Base-by-base conservation (phyloP, 92 coral and sea anemone genomes). In the Actinernus sp. region DNA sequence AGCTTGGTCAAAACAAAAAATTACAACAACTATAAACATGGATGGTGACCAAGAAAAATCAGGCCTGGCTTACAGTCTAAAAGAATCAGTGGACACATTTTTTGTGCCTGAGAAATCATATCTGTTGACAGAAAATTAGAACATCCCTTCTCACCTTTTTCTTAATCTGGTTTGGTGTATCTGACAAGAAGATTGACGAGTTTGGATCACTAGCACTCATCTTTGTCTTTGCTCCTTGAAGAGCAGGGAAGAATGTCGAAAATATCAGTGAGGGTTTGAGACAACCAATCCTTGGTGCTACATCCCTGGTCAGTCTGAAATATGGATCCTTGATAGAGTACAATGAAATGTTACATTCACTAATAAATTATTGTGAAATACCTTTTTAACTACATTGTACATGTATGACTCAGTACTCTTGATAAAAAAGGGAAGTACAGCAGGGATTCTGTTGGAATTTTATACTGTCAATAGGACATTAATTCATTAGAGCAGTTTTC, bases 271-370 rank as follows among this genome's bases (percentile, higher is more conserved):
- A 95, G 12, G 99, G 99, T 58, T 95, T 95, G 43, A 76, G 88
- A 36, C 86, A 95, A 4, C 99, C 99, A 33, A 95, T 61, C 34
- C 99, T 78, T 62, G 99, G 99, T 23, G 99, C 99, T 1, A 90
- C 99, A 73, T 95, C 99, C 46, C 99, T 74, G 8, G 99, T 95
- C 90, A 95, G 82, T 38, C 99, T 83, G 60, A 95, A 95, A 65
- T 95, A 95, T 3, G 99, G 99, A 78, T 95, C 99, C 99, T 95
- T 58, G n/a, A n/a, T n/a, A n/a, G n/a, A n/a, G n/a, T n/a, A n/a
- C 27, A 13, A 28, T 64, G 21, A 36, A 2, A 23, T 3, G 14
- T 23, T 41, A n/a, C 3, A 39, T 24, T 4, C 30, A 41, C 17
- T 31, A 40, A 11, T 60, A 28, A n/a, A 3, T n/a, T 17, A 58